Conservation (phyloP, 2,797 vertebrate species). For the Calcarius lapponicus region DNA sequence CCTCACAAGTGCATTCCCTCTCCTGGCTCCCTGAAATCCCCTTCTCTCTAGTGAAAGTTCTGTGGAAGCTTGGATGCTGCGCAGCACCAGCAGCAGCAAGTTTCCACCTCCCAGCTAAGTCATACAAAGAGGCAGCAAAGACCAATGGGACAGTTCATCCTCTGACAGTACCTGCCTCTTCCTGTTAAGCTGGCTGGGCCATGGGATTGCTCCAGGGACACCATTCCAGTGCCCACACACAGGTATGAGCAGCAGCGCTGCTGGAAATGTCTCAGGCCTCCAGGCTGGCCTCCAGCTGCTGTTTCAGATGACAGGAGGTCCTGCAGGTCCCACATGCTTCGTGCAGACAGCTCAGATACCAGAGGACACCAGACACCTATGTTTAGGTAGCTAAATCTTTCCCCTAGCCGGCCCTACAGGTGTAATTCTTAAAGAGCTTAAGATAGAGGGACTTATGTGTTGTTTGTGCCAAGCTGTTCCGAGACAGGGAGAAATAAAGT, state of each 20-base stretch:
- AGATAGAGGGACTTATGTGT: not conserved
- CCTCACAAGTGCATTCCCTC: not conserved
- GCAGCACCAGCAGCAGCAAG: not conserved
- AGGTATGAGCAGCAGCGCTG: not conserved
- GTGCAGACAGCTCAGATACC: not conserved
- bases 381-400: not conserved
- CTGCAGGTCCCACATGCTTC: not conserved
- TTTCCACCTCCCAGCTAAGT: not conserved
- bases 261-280: not conserved
- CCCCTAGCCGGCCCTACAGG: not conserved
- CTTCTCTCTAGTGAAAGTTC: not conserved
- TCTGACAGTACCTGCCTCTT: not conserved
- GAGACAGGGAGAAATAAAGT: not conserved
- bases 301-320: not conserved
- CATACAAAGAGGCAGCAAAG: not conserved
- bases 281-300: not conserved
- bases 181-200: not conserved
- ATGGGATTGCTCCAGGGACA: not conserved
- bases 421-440: not conserved
- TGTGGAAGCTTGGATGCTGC: not conserved
- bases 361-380: not conserved
- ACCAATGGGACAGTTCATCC: not conserved
- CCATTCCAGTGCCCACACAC: not conserved
- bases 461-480: not conserved
- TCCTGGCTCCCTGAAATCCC: not conserved